phyloP scores from a whole-genome alignment of 2,888 invertebrate species.

The Hypercompe scribonia region DNA sequence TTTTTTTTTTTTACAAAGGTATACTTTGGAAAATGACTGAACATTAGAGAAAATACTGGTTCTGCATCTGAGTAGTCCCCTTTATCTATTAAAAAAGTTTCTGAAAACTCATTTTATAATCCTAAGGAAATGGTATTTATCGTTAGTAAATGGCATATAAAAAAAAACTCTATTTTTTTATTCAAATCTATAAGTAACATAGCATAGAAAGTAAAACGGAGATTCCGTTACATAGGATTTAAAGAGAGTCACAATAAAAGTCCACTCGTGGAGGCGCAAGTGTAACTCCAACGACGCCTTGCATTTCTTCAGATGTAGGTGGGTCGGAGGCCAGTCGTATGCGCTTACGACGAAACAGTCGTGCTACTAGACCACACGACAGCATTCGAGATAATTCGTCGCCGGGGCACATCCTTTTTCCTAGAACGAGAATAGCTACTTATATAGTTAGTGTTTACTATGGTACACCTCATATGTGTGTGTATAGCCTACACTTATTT shows the following conservation, averaged over 20 bases:
- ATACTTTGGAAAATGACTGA: too few relatives aligned
- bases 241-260: slow-evolving; percentile 69
- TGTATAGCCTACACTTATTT: background rate
- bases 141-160: background rate
- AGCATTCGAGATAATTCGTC: slow-evolving; percentile 93
- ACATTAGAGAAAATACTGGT: too few relatives aligned
- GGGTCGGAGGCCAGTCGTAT: slow-evolving; percentile 85
- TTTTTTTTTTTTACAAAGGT: too few relatives aligned
- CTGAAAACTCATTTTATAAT: background rate
- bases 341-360: slow-evolving; percentile 89
- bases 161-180: background rate
- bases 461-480: background rate
- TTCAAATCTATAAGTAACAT: slow-evolving; percentile 7
- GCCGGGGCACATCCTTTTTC: slow-evolving; percentile 94
- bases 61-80: background rate
- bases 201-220: background rate
- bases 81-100: background rate
- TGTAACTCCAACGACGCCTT: slow-evolving; percentile 92
- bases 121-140: background rate
- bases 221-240: background rate
- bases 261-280: slow-evolving; percentile 88
- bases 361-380: slow-evolving; percentile 88
- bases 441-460: background rate
- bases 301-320: slow-evolving; percentile 82
- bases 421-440: slow-evolving; percentile 78